Evolutionary conservation across 2,888 invertebrate species (phyloP), one percentile per base, ranked within the genome.

Genomic region (Spilarctia lutea): DNA sequence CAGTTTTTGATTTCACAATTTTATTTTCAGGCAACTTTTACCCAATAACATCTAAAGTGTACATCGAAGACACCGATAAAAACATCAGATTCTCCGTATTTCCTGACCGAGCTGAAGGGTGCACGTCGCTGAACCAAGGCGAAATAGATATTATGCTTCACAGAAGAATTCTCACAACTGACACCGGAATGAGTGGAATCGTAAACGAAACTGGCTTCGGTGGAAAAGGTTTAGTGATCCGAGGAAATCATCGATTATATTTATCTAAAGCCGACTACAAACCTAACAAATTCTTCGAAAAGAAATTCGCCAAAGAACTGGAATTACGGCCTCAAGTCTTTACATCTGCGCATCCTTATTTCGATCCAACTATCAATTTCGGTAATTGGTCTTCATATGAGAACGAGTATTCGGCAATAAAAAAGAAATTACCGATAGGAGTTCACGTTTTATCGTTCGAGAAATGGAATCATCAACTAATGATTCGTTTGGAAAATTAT

Each of bases 41-140:
- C 89, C 99, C 99, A 0, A 96, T 99, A 0, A 99, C 98, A 35
- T 97, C 98, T 0, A 97, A 97, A 88, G 98, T 99, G 60, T 96
- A 96, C 65, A 93, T 98, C 4, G 96, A 97, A 85, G 98, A 98
- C 83, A 67, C 82, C 0, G 65, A 75, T 0, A 88, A 83, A 24
- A 94, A 95, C 52, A 75, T 96, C 0, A 94, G 96, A 48, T 85
- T 98, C 1, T 96, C 97, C 0, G 92, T 98, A 0, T 92, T 98
- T 33, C 97, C 96, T 10, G 98, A 99, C 90, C 94, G 98, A 76
- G 96, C 98, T 0, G 97, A 98, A 93, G 98, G 98, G 0, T 98
- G 98, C 0, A 96, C 97, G 0, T 98, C 98, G 66, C 88, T 98
- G 24, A 85, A 92, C 0, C 97, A 98, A 81, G 99, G 98, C 0